A percentile compares a stretch with the other conserved stretches of the same genome.
Conservation (phyloP, 2,797 vertebrate genomes). For the Toxotes lorentzi region DNA sequence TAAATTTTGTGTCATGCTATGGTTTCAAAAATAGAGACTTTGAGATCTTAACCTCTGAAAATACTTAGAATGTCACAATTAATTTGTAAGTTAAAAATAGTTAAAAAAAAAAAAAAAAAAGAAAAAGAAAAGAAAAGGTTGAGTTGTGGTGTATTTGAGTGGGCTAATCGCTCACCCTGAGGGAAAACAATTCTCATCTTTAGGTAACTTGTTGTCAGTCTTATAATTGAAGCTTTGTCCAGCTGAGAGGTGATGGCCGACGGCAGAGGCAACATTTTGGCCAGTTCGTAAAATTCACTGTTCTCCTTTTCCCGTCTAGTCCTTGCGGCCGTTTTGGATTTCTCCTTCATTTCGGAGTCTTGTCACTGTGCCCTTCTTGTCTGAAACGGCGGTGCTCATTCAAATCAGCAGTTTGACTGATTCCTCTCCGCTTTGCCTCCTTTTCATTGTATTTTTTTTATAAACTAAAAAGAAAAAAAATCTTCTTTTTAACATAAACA, state of each 20-base stretch:
- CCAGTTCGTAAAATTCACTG: conserved; percentile 98
- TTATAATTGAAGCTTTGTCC: conserved; percentile 97
- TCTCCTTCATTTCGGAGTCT: conserved; percentile 93
- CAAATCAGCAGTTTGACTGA: conserved; percentile 68
- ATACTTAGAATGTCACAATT: background rate
- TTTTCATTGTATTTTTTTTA: conserved; percentile 56
- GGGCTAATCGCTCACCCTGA: conserved; percentile 89
- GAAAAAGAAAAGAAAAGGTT: background rate
- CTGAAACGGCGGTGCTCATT: conserved; percentile 76
- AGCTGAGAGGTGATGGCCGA: conserved; percentile 98
- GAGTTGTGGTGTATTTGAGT: background rate
- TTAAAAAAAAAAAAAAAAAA: background rate
- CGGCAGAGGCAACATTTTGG: conserved; percentile 95
- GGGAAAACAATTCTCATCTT: conserved; percentile 98
- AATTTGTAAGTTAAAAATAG: background rate
- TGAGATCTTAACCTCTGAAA: background rate
- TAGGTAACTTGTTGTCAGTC: conserved; percentile 96
- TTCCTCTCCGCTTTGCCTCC: conserved; percentile 48
- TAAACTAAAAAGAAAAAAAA: background rate
- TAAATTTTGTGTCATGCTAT: no score
- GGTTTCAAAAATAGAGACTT: background rate
- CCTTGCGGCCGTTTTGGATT: conserved; percentile 98
- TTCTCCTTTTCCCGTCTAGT: conserved; percentile 99
- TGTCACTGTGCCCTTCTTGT: conserved; percentile 59
- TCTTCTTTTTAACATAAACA: background rate